Evolutionary conservation across 2,888 invertebrate species (phyloP).

Genomic region (Oligia latruncula): DNA sequence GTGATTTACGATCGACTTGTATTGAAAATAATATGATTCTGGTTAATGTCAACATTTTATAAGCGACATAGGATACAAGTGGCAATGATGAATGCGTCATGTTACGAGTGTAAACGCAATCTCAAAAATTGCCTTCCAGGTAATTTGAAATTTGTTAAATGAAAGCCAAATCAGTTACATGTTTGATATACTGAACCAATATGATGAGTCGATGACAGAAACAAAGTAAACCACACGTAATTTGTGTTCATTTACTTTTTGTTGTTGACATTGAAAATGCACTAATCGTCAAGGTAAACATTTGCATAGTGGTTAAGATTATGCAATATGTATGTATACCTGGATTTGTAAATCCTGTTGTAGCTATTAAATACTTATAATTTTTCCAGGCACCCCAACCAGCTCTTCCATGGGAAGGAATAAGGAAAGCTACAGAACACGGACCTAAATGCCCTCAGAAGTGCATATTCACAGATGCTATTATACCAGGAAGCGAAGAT

Average conservation of each 20-base stretch:
- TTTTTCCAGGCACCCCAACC: constrained; percentile 65
- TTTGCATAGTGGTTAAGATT: neutral
- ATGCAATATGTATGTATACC: neutral
- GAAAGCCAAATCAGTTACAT: neutral
- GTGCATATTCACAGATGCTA: constrained; percentile 64
- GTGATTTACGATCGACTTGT: neutral
- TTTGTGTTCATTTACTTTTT: neutral
- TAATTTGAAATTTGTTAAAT: neutral
- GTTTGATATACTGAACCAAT: neutral
- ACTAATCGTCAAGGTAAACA: neutral
- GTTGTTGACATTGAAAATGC: constrained; percentile 24
- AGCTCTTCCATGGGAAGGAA: constrained; percentile 72
- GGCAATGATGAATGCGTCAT: no score
- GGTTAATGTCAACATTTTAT: neutral
- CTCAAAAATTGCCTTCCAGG: neutral
- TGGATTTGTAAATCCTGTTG: neutral
- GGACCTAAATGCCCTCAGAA: constrained; percentile 72
- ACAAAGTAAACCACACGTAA: neutral
- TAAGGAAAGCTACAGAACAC: constrained; percentile 70
- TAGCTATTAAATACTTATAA: neutral
- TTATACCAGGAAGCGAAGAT: constrained; percentile 73
- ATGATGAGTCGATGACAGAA: neutral
- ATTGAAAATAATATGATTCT: neutral
- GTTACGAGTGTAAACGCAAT: neutral
- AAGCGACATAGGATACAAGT: neutral